Evolutionary conservation across 2,113 vertebrate species (phyloP).

Genomic region (Notothenia rossii): DNA sequence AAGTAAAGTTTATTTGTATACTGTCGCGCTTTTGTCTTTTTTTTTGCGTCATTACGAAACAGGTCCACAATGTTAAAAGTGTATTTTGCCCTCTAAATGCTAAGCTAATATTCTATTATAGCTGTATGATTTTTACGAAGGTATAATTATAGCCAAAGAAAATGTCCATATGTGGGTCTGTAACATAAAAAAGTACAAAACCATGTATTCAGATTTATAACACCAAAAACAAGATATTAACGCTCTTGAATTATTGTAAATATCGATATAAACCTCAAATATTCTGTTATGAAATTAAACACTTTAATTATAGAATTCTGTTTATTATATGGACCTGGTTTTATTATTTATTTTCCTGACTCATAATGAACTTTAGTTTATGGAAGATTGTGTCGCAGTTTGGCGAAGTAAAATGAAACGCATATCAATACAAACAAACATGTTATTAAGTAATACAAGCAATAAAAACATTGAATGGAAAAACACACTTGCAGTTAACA

Average conservation of each 20-base stretch:
- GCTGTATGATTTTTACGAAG: neutral
- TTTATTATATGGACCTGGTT: neutral
- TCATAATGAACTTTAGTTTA: neutral
- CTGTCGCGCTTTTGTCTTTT: neutral
- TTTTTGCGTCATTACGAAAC: neutral
- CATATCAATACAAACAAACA: neutral
- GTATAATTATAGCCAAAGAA: neutral
- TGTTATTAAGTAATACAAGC: neutral
- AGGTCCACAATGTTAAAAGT: neutral
- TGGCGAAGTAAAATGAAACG: neutral
- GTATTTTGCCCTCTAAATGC: neutral
- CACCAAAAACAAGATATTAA: no score
- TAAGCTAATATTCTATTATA: neutral
- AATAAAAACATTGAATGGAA: neutral
- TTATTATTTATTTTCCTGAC: neutral
- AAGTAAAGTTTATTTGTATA: constrained; percentile 21
- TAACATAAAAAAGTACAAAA: neutral
- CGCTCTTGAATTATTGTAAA: neutral
- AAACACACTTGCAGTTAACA: neutral
- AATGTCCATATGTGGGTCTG: neutral
- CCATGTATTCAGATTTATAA: no score
- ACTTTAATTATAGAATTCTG: neutral
- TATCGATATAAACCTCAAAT: neutral
- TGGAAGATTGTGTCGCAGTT: neutral
- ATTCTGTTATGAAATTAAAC: neutral